These are phyloP conservation scores for Percina caprodes DNA, from an alignment of 2,113 vertebrate species.

Conservation along the genomic window DNA sequence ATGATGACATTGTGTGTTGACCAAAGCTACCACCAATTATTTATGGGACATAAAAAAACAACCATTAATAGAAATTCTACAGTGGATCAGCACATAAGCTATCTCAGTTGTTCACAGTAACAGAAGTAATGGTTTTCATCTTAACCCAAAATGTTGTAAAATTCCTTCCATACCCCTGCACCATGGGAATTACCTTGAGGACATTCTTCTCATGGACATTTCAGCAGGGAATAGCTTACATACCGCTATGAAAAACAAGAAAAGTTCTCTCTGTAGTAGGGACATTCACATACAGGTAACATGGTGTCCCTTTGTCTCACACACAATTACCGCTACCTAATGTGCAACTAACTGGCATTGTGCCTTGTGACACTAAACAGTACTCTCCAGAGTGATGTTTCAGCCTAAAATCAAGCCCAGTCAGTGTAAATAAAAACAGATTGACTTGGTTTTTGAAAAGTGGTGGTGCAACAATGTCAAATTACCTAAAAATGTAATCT, in stretches of 20 bases:
- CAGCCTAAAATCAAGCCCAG: background rate
- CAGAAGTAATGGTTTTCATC: background rate
- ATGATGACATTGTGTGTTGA: background rate
- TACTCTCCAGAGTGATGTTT: background rate
- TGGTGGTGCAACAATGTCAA: background rate
- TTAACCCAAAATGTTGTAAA: background rate
- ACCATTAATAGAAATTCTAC: background rate
- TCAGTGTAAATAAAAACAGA: background rate
- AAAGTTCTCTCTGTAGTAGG: background rate
- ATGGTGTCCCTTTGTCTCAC: background rate
- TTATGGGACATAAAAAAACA: background rate
- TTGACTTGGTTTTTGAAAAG: background rate
- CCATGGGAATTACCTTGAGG: constrained; percentile 39
- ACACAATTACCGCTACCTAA: background rate
- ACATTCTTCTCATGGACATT: constrained; percentile 10
- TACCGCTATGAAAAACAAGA: background rate
- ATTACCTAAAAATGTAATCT: background rate
- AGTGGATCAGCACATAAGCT: background rate
- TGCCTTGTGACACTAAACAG: background rate
- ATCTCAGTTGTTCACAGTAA: background rate
- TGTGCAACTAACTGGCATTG: background rate
- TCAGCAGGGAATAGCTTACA: constrained; percentile 10
- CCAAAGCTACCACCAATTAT: background rate
- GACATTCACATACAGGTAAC: background rate
- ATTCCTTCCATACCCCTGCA: background rate